Evolutionary conservation across 2,888 invertebrate species (phyloP).

Genomic region (Morpho helenor): DNA sequence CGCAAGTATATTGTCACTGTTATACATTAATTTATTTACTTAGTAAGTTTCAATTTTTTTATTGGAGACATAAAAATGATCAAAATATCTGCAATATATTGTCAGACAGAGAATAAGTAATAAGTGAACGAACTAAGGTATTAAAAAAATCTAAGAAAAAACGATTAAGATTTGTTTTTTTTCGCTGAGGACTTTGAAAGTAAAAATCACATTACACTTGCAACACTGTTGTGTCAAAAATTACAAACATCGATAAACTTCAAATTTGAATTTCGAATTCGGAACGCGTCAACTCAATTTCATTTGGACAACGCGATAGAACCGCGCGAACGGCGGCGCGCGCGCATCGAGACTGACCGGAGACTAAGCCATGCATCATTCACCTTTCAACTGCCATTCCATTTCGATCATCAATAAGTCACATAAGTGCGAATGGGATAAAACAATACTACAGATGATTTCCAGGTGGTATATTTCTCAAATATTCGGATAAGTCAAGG

Average conservation of each 20-base stretch:
- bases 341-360: slow-evolving; percentile 73
- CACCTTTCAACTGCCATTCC: slow-evolving; percentile 44
- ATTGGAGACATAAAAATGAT: too few species aligned
- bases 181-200: slow-evolving; percentile 35
- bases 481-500: slow-evolving; percentile 55
- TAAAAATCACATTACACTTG: slow-evolving; percentile 35
- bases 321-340: slow-evolving; percentile 58
- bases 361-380: slow-evolving; percentile 54
- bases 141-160: too few species aligned
- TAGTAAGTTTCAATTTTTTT: too few species aligned
- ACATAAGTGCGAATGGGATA: slow-evolving; percentile 40
- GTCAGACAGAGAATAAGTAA: too few species aligned
- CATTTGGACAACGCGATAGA: slow-evolving; percentile 33
- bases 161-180: neutral
- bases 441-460: slow-evolving; percentile 34
- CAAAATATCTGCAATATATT: too few species aligned
- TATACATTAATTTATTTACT: too few species aligned
- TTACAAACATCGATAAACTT: slow-evolving; percentile 61
- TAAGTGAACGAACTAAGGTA: too few species aligned
- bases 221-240: slow-evolving; percentile 35
- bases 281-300: slow-evolving; percentile 49
- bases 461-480: slow-evolving; percentile 55
- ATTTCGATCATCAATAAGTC: slow-evolving; percentile 40
- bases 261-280: slow-evolving; percentile 45
- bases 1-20: too few species aligned